Base-by-base conservation (phyloP, 2,888 invertebrate species). In the Acleris sparsana region DNA sequence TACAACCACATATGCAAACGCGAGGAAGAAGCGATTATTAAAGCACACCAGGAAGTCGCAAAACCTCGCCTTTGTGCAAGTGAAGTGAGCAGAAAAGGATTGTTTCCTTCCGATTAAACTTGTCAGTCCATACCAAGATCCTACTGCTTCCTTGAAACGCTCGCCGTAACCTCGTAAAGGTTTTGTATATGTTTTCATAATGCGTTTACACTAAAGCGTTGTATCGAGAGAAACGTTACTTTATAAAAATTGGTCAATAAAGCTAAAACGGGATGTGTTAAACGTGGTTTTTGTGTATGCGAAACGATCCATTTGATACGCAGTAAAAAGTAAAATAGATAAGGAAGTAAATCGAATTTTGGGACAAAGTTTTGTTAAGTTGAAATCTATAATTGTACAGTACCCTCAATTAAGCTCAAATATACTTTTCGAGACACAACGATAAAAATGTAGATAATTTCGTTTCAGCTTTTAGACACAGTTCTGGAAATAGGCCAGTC, bases 51-150 rank as follows among this genome's bases (percentile, higher is more conserved):
- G 39, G 13, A 39, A 39, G 39, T 39, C 13, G 39, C 13, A 13
- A 39, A 4, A 39, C 13, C 13, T 13, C 13, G 13, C 11, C 13
- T 13, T 13, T 39, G 39, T 13, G 39, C 39, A 13, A 39, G 11
- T 39, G 39, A 39, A 39, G 46, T 46, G 46, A 6, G n/a, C 46
- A 17, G n/a, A 46, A 46, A 46, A 39, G 39, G 39, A 17, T 46
- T 6, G 17, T 46, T 46, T 46, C 46, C 46, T 46, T n/a, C 44
- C 16, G 17, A 46, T 46, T 46, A 7, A 46, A 46, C 44, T n/a
- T 46, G 46, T 46, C 46, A 46, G 17, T 17, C 46, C 46, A 46
- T 46, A 46, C n/a, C 16, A 17, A 46, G 46, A 46, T n/a, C n/a
- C 13, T 39, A 39, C 13, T 39, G 39, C 39, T 46, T 46, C 17